Percentiles rank a stretch among this genome's conserved stretches.
phyloP scores from a whole-genome alignment of 2,797 vertebrate genomes.

The Rhabdophis nuchalis region DNA sequence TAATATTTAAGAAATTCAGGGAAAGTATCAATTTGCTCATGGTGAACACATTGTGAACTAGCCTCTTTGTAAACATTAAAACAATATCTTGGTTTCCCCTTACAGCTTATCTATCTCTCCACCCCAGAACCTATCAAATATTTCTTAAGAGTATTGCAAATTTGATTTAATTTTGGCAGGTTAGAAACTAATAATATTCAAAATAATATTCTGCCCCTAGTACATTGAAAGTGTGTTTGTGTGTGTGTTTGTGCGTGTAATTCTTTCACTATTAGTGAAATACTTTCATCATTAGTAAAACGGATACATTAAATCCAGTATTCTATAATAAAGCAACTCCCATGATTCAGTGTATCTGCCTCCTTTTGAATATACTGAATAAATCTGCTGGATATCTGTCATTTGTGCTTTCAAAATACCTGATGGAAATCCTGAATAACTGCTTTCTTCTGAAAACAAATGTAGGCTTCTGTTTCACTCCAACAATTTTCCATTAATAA shows the following conservation, averaged over 20 bases:
- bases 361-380: not conserved
- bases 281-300: not conserved
- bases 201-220: not conserved
- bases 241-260: not conserved
- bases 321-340: not conserved
- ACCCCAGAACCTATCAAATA: not conserved
- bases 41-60: not conserved
- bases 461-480: slow-evolving; percentile 19
- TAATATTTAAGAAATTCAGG: not conserved
- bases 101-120: not conserved
- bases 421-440: slow-evolving; percentile 15
- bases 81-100: not conserved
- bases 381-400: slow-evolving; percentile 20
- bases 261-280: not conserved
- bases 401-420: slow-evolving; percentile 5
- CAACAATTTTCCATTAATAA: slow-evolving; percentile 23
- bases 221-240: not conserved
- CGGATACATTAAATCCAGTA: not conserved
- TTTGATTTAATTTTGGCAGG: not conserved
- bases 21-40: not conserved
- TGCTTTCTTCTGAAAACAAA: slow-evolving; percentile 10
- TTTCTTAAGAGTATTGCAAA: not conserved
- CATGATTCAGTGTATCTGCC: not conserved
- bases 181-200: not conserved
- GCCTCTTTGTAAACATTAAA: not conserved